phyloP scores from a whole-genome alignment of 2,888 invertebrate species.

The Drosophila multiciliata region DNA sequence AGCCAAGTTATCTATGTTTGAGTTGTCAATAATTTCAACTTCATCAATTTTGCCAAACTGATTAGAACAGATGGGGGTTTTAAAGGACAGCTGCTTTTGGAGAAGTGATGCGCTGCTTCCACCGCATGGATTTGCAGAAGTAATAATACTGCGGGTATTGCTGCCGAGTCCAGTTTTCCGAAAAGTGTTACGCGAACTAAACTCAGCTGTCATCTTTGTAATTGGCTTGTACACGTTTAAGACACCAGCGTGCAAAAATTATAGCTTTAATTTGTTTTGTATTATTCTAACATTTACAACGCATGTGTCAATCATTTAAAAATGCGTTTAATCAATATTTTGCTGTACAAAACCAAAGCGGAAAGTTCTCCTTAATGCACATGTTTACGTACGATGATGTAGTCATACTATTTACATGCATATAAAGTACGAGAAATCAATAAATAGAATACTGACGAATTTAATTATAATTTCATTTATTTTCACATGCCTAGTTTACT shows the following conservation, averaged over 20 bases:
- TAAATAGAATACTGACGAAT: slow-evolving; percentile 21
- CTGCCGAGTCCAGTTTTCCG: slow-evolving; percentile 65
- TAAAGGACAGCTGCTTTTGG: slow-evolving; percentile 84
- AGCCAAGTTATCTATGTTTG: slow-evolving; percentile 74
- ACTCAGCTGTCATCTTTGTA: slow-evolving; percentile 71
- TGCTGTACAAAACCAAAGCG: slow-evolving; percentile 3
- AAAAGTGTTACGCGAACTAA: slow-evolving; percentile 71
- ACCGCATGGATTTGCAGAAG: slow-evolving; percentile 79
- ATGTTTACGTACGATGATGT: not conserved
- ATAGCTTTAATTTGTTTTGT: not conserved
- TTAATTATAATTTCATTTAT: slow-evolving; percentile 24
- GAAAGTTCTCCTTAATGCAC: not conserved
- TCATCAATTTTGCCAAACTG: slow-evolving; percentile 83
- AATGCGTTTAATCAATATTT: slow-evolving; percentile 35
- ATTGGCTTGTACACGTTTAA: slow-evolving; percentile 12
- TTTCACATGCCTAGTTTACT: slow-evolving; percentile 32
- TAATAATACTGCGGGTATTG: slow-evolving; percentile 79
- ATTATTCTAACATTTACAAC: slow-evolving; percentile 1
- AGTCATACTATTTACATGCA: slow-evolving; percentile 3
- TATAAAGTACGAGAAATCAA: slow-evolving; percentile 3
- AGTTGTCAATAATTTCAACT: slow-evolving; percentile 83
- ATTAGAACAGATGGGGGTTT: slow-evolving; percentile 80
- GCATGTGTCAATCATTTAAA: slow-evolving; percentile 19
- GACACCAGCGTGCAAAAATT: slow-evolving; percentile 1
- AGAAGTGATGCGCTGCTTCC: slow-evolving; percentile 80